Evolutionary conservation across 2,113 vertebrate species (phyloP), one percentile per base, ranked within the genome.

Genomic region (Picathartes gymnocephalus): DNA sequence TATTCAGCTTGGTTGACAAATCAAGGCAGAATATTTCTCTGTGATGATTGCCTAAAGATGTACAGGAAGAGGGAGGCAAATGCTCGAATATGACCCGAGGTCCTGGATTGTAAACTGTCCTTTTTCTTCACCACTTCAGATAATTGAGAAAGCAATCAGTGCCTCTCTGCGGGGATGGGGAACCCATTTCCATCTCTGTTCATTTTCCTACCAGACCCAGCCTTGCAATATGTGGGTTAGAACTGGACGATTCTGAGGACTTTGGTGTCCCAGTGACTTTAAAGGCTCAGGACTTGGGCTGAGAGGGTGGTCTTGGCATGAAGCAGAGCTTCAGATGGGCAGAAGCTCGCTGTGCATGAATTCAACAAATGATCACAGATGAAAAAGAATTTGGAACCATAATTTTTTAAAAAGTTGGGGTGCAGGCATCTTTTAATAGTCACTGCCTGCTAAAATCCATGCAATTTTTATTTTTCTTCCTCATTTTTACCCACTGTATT

Each of bases 91-190:
- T 50, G 68, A 94, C 35, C 42, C 54, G 31, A 1, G 15, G 54
- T 13, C 21, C 64, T 70, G 92, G 48, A 44, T 31, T 86, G 58
- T 54, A 66, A 94, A 88, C 68, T 73, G 35, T 33, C 39, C 23
- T 80, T 39, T 79, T 68, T 27, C 61, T 73, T 57, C 66, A 28
- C 11, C 14, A 27, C 23, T 83, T 58, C 74, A 51, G 66, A 50
- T 57, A 45, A 47, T 3, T 80, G 76, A 42, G 56, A 78, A 65
- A 77, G 33, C 28, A 48, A 24, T 24, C 54, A 27, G 13, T 57
- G 79, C 39, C 54, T 82, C 18, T 0, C 0, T 1, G 2, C 16
- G 48, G 15, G 16, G 9, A 12, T 21, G 25, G 22, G 21, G 27
- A 17, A 30, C 3, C 13, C 5, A 4, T 44, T 91, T 88, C 33